Evolutionary conservation across 2,113 vertebrate species (phyloP).

Genomic region (Indri indri): DNA sequence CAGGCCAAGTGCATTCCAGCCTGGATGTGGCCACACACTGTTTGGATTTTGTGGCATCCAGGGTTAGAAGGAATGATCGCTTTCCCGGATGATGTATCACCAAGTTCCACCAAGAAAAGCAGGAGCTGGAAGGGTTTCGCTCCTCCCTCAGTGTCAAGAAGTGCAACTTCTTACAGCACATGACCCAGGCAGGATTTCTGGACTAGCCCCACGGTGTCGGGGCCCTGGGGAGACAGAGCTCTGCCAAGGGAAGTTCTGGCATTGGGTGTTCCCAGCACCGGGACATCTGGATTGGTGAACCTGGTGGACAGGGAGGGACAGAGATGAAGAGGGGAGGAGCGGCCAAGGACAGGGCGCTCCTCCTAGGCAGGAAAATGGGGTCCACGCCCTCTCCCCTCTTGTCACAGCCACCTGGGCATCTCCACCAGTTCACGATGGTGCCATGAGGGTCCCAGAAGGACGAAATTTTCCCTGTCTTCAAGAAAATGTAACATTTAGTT

Average conservation of each 20-base stretch:
- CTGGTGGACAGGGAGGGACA: not conserved
- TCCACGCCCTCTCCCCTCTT: not conserved
- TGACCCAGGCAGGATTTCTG: not conserved
- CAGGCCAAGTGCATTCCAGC: not conserved
- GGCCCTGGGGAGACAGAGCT: not conserved
- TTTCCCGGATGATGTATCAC: not conserved
- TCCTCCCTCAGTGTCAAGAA: not conserved
- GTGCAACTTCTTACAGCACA: accelerated
- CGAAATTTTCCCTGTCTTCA: not conserved
- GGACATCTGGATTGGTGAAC: not conserved
- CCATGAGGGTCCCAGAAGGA: not conserved
- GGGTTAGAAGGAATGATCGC: not conserved
- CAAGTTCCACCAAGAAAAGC: not conserved
- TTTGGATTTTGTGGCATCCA: not conserved
- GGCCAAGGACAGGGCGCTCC: not conserved
- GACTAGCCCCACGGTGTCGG: not conserved
- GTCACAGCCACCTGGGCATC: not conserved
- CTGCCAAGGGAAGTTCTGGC: not conserved
- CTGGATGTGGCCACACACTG: not conserved
- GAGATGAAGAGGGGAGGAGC: not conserved
- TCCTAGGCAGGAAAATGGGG: too few species aligned
- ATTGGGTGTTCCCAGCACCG: not conserved
- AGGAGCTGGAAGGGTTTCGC: not conserved
- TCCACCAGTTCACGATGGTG: not conserved
- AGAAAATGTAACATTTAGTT: not conserved